Percentiles rank a stretch among this genome's conserved stretches.
phyloP scores from a whole-genome alignment of 2,113 vertebrate species.

The Maylandia zebra region DNA sequence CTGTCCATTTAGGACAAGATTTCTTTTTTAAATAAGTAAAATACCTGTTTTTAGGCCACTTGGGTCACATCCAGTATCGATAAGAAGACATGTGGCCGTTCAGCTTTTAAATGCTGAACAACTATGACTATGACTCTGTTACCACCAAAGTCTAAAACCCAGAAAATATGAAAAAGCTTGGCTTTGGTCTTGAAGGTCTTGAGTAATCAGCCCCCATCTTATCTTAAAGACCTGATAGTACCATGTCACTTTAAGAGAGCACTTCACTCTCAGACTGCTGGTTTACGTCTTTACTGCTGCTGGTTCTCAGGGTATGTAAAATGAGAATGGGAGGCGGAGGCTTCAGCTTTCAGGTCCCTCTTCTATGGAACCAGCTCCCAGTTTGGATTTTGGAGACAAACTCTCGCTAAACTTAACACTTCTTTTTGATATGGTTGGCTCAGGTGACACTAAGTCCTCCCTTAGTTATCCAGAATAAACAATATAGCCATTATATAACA shows the following conservation, averaged over 20 bases:
- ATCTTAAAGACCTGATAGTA: neutral
- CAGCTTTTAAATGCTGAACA: neutral
- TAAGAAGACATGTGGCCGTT: neutral
- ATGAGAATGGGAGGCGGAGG: neutral
- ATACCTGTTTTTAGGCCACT: neutral
- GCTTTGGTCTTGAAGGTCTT: neutral
- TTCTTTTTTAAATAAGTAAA: neutral
- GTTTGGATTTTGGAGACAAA: neutral
- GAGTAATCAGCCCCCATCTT: neutral
- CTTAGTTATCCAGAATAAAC: neutral
- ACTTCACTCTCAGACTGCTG: neutral
- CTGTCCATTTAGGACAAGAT: neutral
- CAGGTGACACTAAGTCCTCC: fast-evolving
- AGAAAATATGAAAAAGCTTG: neutral
- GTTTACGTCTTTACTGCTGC: neutral
- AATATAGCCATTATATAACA: neutral
- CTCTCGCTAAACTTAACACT: neutral
- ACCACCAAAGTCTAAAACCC: neutral
- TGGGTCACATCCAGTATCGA: neutral
- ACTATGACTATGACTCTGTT: neutral
- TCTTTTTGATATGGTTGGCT: fast-evolving
- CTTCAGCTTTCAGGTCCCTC: neutral
- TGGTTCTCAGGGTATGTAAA: neutral
- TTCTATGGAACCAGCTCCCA: neutral
- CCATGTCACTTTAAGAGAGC: neutral